phyloP scores from a whole-genome alignment of 1,140 invertebrate genomes.

The Lasaia peninsularis region DNA sequence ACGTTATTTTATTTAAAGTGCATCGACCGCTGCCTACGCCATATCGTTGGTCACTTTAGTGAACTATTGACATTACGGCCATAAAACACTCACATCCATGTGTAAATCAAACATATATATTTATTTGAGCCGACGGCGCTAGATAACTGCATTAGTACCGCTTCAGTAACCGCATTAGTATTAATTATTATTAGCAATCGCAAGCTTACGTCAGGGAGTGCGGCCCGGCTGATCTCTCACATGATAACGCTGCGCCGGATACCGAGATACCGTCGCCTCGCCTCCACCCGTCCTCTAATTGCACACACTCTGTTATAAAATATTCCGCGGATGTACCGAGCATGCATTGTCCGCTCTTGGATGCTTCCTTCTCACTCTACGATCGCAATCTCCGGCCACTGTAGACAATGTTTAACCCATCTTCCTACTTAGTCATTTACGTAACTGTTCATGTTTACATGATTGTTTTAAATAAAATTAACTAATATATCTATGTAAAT shows the following conservation, averaged over 20 bases:
- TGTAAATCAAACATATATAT: neutral
- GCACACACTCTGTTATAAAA: conserved; percentile 49
- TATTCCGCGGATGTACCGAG: conserved; percentile 43
- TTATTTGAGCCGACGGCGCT: neutral
- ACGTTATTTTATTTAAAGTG: no score
- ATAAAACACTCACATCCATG: no score
- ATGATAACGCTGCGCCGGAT: conserved; percentile 62
- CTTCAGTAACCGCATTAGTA: conserved; percentile 18
- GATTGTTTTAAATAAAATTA: no score
- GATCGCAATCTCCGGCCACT: conserved; percentile 29
- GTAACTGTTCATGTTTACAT: neutral
- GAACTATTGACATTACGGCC: no score
- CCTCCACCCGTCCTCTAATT: conserved; percentile 58
- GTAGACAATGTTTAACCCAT: conserved; percentile 13
- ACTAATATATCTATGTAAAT: no score
- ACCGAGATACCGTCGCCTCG: conserved; percentile 51
- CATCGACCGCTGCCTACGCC: no score
- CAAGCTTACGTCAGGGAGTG: conserved; percentile 32
- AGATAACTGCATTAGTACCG: conserved; percentile 10
- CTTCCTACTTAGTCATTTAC: neutral
- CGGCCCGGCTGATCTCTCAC: conserved; percentile 55
- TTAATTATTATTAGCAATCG: conserved; percentile 38
- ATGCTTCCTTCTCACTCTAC: conserved; percentile 44
- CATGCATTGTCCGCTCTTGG: conserved; percentile 44
- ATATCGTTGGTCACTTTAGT: no score